Percentiles rank a stretch among this genome's conserved stretches.
Evolutionary conservation across 2,113 vertebrate genomes (phyloP).

Genomic region (Cavia aperea): DNA sequence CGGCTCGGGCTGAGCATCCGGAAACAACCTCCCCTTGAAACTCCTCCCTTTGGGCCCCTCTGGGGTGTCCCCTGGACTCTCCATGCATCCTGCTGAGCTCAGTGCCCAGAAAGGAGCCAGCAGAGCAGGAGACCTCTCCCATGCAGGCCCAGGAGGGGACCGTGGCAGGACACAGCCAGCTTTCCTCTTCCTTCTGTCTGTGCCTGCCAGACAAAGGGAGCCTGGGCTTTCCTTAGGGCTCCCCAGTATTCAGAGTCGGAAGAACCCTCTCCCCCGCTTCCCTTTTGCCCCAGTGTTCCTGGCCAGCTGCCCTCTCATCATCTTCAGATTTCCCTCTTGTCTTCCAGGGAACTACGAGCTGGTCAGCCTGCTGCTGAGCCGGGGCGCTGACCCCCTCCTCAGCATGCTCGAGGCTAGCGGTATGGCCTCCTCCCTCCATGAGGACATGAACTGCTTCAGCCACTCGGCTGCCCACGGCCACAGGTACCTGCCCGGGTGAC

Average conservation of each 20-base stretch:
- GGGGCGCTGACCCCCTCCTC: constrained; percentile 90
- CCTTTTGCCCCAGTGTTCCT: not conserved
- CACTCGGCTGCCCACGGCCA: constrained; percentile 95
- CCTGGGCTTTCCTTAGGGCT: rapidly evolving
- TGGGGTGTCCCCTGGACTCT: not conserved
- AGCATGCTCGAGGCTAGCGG: constrained; percentile 85
- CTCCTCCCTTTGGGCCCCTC: not conserved
- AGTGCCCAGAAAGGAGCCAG: not conserved
- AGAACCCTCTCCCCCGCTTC: not conserved
- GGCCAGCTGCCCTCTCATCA: not conserved
- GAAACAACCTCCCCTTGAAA: not conserved
- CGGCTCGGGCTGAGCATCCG: not conserved
- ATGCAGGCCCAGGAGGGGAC: not conserved
- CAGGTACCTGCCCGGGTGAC: constrained; percentile 77
- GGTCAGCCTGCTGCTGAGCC: constrained; percentile 90
- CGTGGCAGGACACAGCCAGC: not conserved
- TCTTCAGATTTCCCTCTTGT: not conserved
- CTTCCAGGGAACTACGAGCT: constrained; percentile 92
- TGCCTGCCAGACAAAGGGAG: not conserved
- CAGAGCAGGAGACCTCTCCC: not conserved
- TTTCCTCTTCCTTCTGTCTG: not conserved
- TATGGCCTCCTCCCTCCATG: constrained; percentile 87
- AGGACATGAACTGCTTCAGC: constrained; percentile 99
- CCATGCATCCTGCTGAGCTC: not conserved
- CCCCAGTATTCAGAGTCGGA: not conserved